phyloP scores from a whole-genome alignment of 2,797 vertebrate species.

The Poecilia velifera region DNA sequence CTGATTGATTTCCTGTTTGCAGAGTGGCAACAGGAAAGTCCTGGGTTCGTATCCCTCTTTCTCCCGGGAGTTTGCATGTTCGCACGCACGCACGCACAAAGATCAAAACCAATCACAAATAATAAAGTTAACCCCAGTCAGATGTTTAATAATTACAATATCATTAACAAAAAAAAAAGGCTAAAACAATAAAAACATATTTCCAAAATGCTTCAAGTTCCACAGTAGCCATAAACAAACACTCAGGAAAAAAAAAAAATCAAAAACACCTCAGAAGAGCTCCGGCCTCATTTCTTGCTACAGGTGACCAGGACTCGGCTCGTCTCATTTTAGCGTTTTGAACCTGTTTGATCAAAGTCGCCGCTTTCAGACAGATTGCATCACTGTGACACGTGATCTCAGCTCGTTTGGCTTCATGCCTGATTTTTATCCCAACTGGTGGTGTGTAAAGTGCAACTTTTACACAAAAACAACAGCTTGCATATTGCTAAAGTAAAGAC shows the following conservation, averaged over 20 bases:
- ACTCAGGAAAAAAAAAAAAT: conserved; percentile 41
- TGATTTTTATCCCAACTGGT: conserved; percentile 48
- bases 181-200: conserved; percentile 70
- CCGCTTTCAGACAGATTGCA: conserved; percentile 22
- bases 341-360: conserved; percentile 30
- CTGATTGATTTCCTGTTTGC: not conserved
- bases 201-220: conserved; percentile 74
- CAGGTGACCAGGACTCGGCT: conserved; percentile 51
- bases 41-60: not conserved
- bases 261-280: conserved; percentile 70
- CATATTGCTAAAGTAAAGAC: conserved; percentile 55
- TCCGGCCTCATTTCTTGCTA: conserved; percentile 65
- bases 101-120: conserved; percentile 79
- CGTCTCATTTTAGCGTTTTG: conserved; percentile 44
- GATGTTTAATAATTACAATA: conserved; percentile 81
- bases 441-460: conserved; percentile 78
- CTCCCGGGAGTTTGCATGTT: no score
- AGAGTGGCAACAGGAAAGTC: not conserved
- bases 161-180: conserved; percentile 71
- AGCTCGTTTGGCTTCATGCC: conserved; percentile 63
- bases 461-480: conserved; percentile 58
- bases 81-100: conserved; percentile 52
- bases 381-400: conserved; percentile 26
- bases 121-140: conserved; percentile 82
- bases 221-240: conserved; percentile 73